A percentile compares a stretch with the other conserved stretches of the same genome.
These are phyloP conservation scores for Ephydatia muelleri DNA, from an alignment of 37 sponge, comb jelly and placozoan genomes.

Conservation along the genomic window DNA sequence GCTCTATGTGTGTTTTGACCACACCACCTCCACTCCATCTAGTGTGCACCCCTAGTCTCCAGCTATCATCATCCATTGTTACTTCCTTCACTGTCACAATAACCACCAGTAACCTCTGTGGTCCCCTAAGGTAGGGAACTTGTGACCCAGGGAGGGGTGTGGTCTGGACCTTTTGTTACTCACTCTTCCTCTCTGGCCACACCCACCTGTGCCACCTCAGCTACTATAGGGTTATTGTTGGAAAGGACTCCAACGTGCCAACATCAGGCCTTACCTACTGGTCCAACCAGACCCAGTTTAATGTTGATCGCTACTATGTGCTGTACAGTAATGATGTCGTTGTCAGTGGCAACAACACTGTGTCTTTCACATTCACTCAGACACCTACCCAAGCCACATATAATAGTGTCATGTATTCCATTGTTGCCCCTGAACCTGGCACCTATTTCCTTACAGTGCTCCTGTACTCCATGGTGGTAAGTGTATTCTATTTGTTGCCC, in stretches of 20 bases:
- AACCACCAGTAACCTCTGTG: background rate
- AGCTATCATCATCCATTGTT: background rate
- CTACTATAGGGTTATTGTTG: background rate
- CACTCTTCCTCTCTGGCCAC: background rate
- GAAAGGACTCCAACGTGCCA: background rate
- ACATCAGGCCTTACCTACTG: background rate
- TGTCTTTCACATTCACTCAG: background rate
- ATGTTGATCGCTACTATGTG: background rate
- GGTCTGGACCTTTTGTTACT: background rate
- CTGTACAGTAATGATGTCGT: background rate
- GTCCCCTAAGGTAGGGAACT: conserved; percentile 9
- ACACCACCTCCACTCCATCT: background rate
- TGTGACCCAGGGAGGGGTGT: too few species aligned
- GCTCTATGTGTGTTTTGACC: background rate
- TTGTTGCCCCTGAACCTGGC: background rate
- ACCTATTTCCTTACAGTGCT: conserved; percentile 25
- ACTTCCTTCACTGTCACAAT: background rate
- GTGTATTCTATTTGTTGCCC: too few species aligned
- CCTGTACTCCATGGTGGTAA: too few species aligned
- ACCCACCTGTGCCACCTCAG: background rate
- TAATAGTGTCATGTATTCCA: background rate
- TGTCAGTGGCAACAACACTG: background rate
- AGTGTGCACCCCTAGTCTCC: background rate
- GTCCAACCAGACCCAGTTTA: background rate
- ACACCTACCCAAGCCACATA: background rate